Evolutionary conservation across 1,140 invertebrate species (phyloP).

Genomic region (Colletes gigas): DNA sequence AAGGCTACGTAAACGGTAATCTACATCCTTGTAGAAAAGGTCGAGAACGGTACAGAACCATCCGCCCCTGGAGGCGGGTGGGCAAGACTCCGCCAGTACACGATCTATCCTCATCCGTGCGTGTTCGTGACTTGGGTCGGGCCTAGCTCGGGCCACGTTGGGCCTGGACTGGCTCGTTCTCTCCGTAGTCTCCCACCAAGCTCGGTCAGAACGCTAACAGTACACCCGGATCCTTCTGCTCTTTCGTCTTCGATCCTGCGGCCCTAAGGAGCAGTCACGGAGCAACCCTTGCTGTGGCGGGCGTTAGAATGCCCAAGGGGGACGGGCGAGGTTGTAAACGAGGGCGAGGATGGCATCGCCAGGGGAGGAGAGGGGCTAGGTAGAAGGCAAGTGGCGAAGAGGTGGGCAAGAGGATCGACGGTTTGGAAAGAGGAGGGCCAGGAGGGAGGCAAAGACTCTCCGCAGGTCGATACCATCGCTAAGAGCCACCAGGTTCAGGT

Average conservation of each 20-base stretch:
- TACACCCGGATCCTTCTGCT: constrained; percentile 50
- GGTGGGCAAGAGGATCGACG: constrained; percentile 65
- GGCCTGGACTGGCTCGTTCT: constrained; percentile 42
- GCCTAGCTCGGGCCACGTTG: constrained; percentile 40
- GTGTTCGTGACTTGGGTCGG: constrained; percentile 67
- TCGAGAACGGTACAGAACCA: constrained; percentile 33
- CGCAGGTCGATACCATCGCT: constrained; percentile 69
- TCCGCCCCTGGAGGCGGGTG: constrained; percentile 62
- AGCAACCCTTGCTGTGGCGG: constrained; percentile 65
- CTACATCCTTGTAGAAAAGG: constrained; percentile 48
- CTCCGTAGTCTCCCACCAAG: constrained; percentile 34
- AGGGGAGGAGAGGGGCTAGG: constrained; percentile 42
- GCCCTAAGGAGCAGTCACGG: constrained; percentile 67
- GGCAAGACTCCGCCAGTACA: constrained; percentile 42
- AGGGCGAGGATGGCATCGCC: constrained; percentile 52
- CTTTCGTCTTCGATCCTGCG: constrained; percentile 61
- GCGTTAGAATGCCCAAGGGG: constrained; percentile 65
- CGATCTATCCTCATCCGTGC: constrained; percentile 66
- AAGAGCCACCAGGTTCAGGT: constrained; percentile 68
- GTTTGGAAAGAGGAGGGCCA: constrained; percentile 66
- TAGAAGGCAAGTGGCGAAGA: constrained; percentile 51
- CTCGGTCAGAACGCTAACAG: constrained; percentile 12
- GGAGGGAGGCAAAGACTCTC: constrained; percentile 67
- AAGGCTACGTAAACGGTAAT: constrained; percentile 50
- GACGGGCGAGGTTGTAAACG: constrained; percentile 56